These are phyloP conservation scores for Zhengitettix transpicula DNA, from an alignment of 2,888 invertebrate genomes.

Conservation along the genomic window DNA sequence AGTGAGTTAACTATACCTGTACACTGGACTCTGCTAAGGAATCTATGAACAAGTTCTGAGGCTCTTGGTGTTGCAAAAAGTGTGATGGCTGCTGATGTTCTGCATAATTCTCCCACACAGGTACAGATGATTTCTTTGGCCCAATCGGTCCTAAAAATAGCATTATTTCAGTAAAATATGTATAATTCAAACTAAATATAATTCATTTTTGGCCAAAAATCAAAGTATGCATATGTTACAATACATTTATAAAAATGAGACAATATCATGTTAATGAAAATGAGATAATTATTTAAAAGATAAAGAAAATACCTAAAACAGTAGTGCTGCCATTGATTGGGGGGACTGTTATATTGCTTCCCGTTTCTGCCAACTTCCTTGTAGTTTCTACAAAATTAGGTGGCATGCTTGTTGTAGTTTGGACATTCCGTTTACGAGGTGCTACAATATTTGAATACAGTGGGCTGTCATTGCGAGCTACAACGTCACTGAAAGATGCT, in stretches of 20 bases:
- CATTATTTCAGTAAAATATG: neutral
- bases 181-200: too few species aligned
- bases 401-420: constrained; percentile 1
- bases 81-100: constrained; percentile 5
- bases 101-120: constrained; percentile 5
- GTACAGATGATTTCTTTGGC: constrained; percentile 18
- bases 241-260: too few species aligned
- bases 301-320: too few species aligned
- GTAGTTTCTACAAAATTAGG: neutral
- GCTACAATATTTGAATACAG: constrained; percentile 17
- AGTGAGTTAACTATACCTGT: neutral
- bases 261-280: neutral
- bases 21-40: constrained; percentile 14
- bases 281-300: neutral
- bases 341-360: too few species aligned
- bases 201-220: too few species aligned
- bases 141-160: constrained; percentile 26
- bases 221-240: too few species aligned
- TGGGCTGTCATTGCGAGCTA: constrained; percentile 32
- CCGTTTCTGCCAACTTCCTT: too few species aligned
- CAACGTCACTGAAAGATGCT: constrained; percentile 41
- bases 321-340: too few species aligned
- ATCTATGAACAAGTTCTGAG: constrained; percentile 14
- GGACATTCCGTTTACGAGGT: constrained; percentile 14
- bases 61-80: constrained; percentile 24